These are phyloP conservation scores for Phyllotreta striolata DNA, from an alignment of 2,888 invertebrate species.

Conservation along the genomic window DNA sequence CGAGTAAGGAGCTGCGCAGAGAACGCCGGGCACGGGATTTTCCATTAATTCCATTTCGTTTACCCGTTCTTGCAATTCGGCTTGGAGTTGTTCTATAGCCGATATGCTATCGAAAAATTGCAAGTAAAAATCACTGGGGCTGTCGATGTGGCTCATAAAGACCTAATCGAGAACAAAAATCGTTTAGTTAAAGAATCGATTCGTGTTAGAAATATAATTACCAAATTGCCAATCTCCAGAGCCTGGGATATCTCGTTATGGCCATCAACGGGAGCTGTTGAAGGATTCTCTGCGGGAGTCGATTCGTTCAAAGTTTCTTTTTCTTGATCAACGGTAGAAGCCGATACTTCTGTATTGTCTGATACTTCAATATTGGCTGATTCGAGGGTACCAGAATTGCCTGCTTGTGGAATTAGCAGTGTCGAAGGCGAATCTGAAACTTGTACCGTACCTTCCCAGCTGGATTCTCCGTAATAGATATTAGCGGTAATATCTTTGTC, in stretches of 20 bases:
- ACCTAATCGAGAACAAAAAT: slow-evolving; percentile 54
- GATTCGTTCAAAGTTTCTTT: background rate
- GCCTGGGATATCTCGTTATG: background rate
- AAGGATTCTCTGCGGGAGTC: background rate
- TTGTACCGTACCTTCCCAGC: slow-evolving; percentile 61
- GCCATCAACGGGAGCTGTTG: slow-evolving; percentile 1
- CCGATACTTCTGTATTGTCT: slow-evolving; percentile 10
- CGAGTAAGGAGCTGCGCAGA: slow-evolving; percentile 81
- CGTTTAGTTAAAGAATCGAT: background rate
- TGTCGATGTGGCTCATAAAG: slow-evolving; percentile 76
- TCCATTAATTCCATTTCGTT: slow-evolving; percentile 64
- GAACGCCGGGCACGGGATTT: slow-evolving; percentile 67
- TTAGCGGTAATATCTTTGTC: slow-evolving; percentile 66
- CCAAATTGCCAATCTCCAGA: slow-evolving; percentile 8
- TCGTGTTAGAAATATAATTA: background rate
- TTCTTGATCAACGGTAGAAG: background rate
- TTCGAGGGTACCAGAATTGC: background rate
- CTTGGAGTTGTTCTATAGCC: slow-evolving; percentile 69
- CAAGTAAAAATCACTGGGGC: slow-evolving; percentile 79
- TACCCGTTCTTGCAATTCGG: slow-evolving; percentile 69
- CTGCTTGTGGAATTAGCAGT: background rate
- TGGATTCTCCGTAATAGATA: slow-evolving; percentile 64
- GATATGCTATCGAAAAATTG: slow-evolving; percentile 69
- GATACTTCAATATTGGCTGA: slow-evolving; percentile 19
- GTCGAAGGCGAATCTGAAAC: slow-evolving; percentile 12